Percentiles rank a stretch among this genome's conserved stretches.
Conservation (phyloP, 2,888 invertebrate genomes). For the Xylota segnis region DNA sequence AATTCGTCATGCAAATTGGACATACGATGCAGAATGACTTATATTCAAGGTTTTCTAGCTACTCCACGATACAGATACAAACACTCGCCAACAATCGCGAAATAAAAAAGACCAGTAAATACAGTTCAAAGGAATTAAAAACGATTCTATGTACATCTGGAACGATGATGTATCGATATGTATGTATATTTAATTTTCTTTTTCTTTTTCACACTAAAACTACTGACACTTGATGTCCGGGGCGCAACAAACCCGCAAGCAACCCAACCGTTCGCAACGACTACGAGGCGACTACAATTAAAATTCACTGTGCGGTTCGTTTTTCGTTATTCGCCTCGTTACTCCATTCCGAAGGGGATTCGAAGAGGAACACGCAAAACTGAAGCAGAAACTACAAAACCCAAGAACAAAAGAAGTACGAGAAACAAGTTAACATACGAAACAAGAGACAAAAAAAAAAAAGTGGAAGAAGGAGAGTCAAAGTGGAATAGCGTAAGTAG, state of each 20-base stretch:
- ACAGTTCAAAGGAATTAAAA: neutral
- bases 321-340: constrained; percentile 4
- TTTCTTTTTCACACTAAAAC: constrained; percentile 13
- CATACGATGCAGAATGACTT: constrained; percentile 10
- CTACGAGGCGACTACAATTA: constrained; percentile 66
- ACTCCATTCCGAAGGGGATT: constrained; percentile 40
- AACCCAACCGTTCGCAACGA: constrained; percentile 67
- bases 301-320: constrained; percentile 59
- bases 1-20: constrained; percentile 28
- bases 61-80: neutral
- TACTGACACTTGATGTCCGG: constrained; percentile 25
- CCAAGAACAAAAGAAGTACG: constrained; percentile 50
- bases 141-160: constrained; percentile 13
- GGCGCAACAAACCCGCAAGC: constrained; percentile 44
- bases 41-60: constrained; percentile 25
- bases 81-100: neutral
- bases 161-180: constrained; percentile 21
- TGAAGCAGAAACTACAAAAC: constrained; percentile 25
- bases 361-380: constrained; percentile 32
- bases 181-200: constrained; percentile 6
- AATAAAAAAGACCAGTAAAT: neutral
- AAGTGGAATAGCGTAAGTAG: neutral
- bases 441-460: constrained; percentile 27
- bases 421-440: constrained; percentile 26
- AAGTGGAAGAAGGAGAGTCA: constrained; percentile 25